Conservation (phyloP, 1,140 invertebrate genomes). For the Eriosoma lanigerum region DNA sequence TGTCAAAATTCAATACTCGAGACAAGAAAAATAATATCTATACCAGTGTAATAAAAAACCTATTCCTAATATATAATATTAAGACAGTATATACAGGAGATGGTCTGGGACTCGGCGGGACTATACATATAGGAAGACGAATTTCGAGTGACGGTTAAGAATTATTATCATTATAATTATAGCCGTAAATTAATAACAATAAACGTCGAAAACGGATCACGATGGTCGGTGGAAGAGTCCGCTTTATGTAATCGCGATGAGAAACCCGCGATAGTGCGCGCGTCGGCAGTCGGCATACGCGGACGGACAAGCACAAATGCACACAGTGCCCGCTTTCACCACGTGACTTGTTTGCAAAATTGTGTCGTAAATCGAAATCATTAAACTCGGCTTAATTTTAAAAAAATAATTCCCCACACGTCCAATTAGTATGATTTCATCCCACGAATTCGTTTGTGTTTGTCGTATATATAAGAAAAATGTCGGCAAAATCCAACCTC, state of each 20-base stretch:
- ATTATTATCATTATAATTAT: background rate
- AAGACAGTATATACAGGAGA: no score
- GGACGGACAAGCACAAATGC: background rate
- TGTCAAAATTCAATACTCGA: background rate
- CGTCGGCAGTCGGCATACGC: background rate
- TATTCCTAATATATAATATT: no score
- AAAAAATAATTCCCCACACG: background rate
- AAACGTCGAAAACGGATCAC: slow-evolving; percentile 24
- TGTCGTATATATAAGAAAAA: background rate
- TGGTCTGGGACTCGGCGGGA: no score
- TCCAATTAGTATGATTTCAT: slow-evolving; percentile 32
- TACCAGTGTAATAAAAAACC: no score
- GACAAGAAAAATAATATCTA: background rate
- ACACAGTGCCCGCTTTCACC: slow-evolving; percentile 32
- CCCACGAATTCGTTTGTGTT: slow-evolving; percentile 15
- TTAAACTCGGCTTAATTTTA: slow-evolving; percentile 6
- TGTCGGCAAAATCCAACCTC: background rate
- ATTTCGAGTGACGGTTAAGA: background rate
- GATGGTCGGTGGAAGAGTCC: background rate
- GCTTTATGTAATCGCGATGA: slow-evolving; percentile 40
- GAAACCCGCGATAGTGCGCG: slow-evolving; percentile 10
- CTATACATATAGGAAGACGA: no score
- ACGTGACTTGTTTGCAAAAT: slow-evolving; percentile 35
- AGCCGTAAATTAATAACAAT: slow-evolving; percentile 32
- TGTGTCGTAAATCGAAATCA: slow-evolving; percentile 15